Evolutionary conservation across 2,113 vertebrate genomes (phyloP).

Genomic region (Oxyura jamaicensis): DNA sequence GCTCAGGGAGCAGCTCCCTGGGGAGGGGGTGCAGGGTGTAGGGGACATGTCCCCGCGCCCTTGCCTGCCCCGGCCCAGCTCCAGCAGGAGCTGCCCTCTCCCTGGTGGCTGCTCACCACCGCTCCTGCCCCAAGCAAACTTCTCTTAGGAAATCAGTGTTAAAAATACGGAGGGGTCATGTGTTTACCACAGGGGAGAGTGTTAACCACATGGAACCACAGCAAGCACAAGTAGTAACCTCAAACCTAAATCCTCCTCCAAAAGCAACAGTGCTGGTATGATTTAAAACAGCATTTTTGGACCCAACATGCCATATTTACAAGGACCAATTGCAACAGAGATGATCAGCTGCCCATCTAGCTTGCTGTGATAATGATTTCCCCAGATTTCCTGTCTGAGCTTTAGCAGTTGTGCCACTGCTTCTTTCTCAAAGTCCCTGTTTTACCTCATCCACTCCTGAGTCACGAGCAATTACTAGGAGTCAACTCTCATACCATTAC

Average conservation of each 20-base stretch:
- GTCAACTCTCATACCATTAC: not conserved
- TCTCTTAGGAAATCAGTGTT: not conserved
- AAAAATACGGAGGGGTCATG: rapidly evolving
- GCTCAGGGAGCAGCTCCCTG: not conserved
- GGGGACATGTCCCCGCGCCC: no score
- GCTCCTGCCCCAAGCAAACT: no score
- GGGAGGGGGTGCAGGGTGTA: not conserved
- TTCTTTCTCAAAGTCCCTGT: not conserved
- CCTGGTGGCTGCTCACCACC: not conserved
- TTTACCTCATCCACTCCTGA: not conserved
- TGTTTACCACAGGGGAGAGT: no score
- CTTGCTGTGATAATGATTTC: not conserved
- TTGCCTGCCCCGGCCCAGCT: not conserved
- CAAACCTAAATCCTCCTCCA: not conserved
- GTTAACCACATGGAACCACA: not conserved
- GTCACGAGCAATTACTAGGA: not conserved
- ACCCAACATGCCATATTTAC: not conserved
- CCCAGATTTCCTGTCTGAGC: not conserved
- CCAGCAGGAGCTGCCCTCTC: not conserved
- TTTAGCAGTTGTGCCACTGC: not conserved
- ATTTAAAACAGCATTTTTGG: not conserved
- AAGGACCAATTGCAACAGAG: not conserved
- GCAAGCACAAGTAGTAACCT: not conserved
- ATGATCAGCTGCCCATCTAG: not conserved
- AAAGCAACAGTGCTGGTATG: not conserved